These are phyloP conservation scores for Gymnocypris eckloni DNA, from an alignment of 2,797 vertebrate genomes.

Conservation along the genomic window DNA sequence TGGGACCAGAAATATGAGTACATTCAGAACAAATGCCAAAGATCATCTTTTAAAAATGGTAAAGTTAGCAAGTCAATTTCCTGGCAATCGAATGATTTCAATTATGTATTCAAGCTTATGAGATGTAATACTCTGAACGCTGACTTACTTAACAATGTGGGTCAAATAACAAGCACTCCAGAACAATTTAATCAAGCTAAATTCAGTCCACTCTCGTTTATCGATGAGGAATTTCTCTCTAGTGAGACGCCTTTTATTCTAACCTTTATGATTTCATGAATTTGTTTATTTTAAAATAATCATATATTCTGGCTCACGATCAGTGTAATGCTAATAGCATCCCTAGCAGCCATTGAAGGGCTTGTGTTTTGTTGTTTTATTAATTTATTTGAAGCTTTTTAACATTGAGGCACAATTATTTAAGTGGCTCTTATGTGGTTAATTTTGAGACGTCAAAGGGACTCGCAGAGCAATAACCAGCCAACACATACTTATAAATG, in stretches of 20 bases:
- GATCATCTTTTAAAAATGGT: not conserved
- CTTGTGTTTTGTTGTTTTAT: slow-evolving; percentile 36
- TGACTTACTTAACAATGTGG: slow-evolving; percentile 55
- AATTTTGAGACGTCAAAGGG: slow-evolving; percentile 36
- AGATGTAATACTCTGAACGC: slow-evolving; percentile 43
- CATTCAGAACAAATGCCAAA: not conserved
- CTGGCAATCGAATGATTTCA: slow-evolving; percentile 18
- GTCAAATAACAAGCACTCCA: slow-evolving; percentile 52
- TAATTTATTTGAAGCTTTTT: slow-evolving; percentile 55
- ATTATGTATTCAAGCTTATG: slow-evolving; percentile 47
- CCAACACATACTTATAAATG: slow-evolving; percentile 39
- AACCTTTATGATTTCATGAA: not conserved
- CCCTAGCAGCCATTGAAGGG: not conserved
- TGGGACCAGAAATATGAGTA: not conserved
- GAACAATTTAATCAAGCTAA: slow-evolving; percentile 59
- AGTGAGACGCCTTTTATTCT: not conserved
- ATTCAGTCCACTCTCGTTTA: slow-evolving; percentile 19
- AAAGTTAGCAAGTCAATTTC: not conserved
- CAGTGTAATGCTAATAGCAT: not conserved
- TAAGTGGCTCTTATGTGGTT: slow-evolving; percentile 43
- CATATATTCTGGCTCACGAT: slow-evolving; percentile 3
- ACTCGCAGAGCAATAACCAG: slow-evolving; percentile 13
- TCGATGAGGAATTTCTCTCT: not conserved
- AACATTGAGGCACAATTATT: slow-evolving; percentile 51
- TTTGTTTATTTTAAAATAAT: slow-evolving; percentile 2